A percentile compares a stretch with the other conserved stretches of the same genome.
Evolutionary conservation across 2,113 vertebrate genomes (phyloP).

Genomic region (Thinocorus orbignyianus): DNA sequence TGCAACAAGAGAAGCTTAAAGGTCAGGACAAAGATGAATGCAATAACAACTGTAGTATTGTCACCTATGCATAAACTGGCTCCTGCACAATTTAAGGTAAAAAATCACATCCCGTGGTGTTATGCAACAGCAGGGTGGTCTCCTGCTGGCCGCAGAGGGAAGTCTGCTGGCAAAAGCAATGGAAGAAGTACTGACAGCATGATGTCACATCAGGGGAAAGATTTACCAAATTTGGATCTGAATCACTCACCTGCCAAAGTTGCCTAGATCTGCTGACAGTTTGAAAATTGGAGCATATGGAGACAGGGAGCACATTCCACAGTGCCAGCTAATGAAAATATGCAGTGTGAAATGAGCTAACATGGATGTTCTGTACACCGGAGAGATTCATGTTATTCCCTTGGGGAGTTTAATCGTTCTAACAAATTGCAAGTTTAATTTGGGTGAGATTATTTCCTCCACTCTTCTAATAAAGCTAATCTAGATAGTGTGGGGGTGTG

Average conservation of each 20-base stretch:
- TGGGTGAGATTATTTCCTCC: not conserved
- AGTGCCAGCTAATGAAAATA: not conserved
- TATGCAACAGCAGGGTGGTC: not conserved
- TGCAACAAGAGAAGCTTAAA: conserved; percentile 24
- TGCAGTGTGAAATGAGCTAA: not conserved
- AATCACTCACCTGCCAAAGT: not conserved
- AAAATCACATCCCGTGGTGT: not conserved
- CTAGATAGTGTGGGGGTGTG: not conserved
- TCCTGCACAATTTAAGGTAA: not conserved
- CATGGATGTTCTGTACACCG: not conserved
- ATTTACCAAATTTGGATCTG: not conserved
- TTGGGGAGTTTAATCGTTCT: not conserved
- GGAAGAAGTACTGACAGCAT: not conserved
- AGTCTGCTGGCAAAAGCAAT: not conserved
- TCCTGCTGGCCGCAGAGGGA: not conserved
- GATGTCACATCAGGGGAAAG: not conserved
- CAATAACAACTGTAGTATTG: not conserved
- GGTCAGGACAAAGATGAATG: conserved; percentile 17
- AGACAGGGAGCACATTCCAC: not conserved
- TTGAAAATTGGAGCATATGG: conserved; percentile 1
- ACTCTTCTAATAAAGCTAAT: not conserved
- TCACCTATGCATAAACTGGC: not conserved
- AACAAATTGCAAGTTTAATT: not conserved
- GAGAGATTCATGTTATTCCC: not conserved
- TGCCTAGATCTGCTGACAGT: not conserved